Percentiles rank a stretch among this genome's conserved stretches.
Evolutionary conservation across 2,888 invertebrate species (phyloP).

Genomic region (Synergus japonicus): DNA sequence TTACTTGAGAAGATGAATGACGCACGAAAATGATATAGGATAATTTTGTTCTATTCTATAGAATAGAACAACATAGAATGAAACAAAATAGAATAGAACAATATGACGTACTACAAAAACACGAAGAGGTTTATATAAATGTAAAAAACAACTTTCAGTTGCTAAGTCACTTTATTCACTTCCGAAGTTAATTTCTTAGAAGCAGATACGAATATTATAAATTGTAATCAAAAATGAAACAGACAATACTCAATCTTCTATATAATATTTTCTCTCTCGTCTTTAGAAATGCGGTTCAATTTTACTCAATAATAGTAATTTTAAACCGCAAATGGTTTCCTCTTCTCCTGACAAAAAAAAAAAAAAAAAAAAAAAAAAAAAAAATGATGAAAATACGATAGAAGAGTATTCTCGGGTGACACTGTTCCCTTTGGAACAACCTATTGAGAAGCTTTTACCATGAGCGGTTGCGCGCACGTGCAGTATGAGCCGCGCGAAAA

Average conservation of each 20-base stretch:
- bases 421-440: constrained; percentile 4
- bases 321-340: background rate
- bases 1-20: constrained; percentile 1
- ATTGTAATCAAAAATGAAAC: background rate
- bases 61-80: too few relatives aligned
- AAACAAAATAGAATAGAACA: too few relatives aligned
- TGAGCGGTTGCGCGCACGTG: constrained; percentile 14
- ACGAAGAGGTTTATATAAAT: background rate
- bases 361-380: background rate
- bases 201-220: background rate
- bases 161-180: too few relatives aligned
- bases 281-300: background rate
- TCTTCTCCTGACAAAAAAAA: background rate
- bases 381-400: background rate
- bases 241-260: background rate
- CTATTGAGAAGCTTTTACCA: background rate
- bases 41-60: background rate
- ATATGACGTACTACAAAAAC: background rate
- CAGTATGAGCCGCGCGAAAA: constrained; percentile 8
- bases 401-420: background rate
- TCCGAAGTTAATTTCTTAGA: too few relatives aligned
- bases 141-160: background rate
- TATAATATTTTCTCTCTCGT: background rate
- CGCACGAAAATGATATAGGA: background rate
- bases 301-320: background rate